Base-by-base conservation (phyloP, 2,888 invertebrate species). In the Phalera bucephala region DNA sequence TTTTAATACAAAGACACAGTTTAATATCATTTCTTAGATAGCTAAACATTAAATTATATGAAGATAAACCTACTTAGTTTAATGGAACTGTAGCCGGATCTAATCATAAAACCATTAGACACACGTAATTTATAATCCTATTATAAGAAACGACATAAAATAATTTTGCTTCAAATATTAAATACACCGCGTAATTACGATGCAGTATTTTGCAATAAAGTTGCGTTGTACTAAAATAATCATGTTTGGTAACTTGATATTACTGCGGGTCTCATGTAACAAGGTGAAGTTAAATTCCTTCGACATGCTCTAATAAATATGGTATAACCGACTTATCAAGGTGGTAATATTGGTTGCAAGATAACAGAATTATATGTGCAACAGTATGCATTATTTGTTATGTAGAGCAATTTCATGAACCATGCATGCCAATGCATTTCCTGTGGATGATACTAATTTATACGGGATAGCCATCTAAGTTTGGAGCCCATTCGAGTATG, bases 201-300 rank as follows among this genome's bases (percentile, higher is more conserved):
- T 45, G 41, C 50, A 48, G 45, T 30, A 20, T 42, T n/a, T n/a
- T 19, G 29, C 19, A 33, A 43, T 39, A 34, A 44, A 42, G 49
- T 49, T 46, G 30, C 33, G 33, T 41, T 54, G 37, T 37, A 49
- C 36, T 54, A 52, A 55, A 59, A 53, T 36, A 55, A 42, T 50
- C 37, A 44, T 64, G 58, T 68, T 71, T 58, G 57, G 77, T 63
- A 64, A 79, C 56, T 45, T 38, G 66, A 80, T 69, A 58, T 57
- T 57, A 70, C 52, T 45, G 37, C 38, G 40, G 32, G 47, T 62
- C 54, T 78, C 66, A 56, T 60, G 49, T 65, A 69, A 56, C 74
- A 76, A 74, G 69, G 70, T 58, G 60, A 73, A 58, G 65, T 66
- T 67, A 62, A 66, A 65, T 67, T 68, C 71, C 73, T 75, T 68